phyloP scores from a whole-genome alignment of 1,140 invertebrate genomes.

The Odontomachus brunneus region DNA sequence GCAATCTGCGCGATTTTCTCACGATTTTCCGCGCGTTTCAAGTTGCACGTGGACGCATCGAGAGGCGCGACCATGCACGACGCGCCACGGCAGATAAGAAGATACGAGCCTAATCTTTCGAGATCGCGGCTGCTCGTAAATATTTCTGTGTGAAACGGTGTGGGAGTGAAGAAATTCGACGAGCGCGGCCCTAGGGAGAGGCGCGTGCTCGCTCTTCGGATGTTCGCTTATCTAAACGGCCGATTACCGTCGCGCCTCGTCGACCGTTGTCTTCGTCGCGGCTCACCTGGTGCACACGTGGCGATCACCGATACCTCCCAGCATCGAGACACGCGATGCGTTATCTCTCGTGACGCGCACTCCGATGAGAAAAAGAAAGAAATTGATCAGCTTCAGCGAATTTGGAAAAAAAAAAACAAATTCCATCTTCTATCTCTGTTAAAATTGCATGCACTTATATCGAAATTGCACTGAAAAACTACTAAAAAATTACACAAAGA shows the following conservation, averaged over 20 bases:
- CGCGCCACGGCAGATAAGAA: slow-evolving; percentile 4
- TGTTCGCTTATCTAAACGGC: slow-evolving; percentile 44
- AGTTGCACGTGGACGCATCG: slow-evolving; percentile 7
- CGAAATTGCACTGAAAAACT: no score
- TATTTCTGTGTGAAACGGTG: neutral
- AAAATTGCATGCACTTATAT: no score
- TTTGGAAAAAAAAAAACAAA: no score
- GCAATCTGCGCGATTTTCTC: slow-evolving; percentile 21
- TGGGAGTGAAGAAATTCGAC: slow-evolving; percentile 43
- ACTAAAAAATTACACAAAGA: no score
- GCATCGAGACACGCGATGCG: neutral
- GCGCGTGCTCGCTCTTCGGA: slow-evolving; percentile 1
- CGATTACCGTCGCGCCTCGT: slow-evolving; percentile 33
- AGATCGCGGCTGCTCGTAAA: slow-evolving; percentile 41
- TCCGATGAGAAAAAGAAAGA: no score
- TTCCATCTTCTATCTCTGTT: no score
- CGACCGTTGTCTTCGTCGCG: slow-evolving; percentile 28
- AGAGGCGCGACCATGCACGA: neutral
- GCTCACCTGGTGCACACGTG: slow-evolving; percentile 12
- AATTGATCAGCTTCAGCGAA: no score
- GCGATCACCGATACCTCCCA: slow-evolving; percentile 14
- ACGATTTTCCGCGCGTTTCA: slow-evolving; percentile 1
- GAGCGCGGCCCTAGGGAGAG: neutral
- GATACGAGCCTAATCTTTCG: slow-evolving; percentile 34
- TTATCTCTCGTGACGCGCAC: neutral